These are phyloP conservation scores for Pardosa pseudoannulata DNA, from an alignment of 2,888 invertebrate genomes.

Conservation along the genomic window DNA sequence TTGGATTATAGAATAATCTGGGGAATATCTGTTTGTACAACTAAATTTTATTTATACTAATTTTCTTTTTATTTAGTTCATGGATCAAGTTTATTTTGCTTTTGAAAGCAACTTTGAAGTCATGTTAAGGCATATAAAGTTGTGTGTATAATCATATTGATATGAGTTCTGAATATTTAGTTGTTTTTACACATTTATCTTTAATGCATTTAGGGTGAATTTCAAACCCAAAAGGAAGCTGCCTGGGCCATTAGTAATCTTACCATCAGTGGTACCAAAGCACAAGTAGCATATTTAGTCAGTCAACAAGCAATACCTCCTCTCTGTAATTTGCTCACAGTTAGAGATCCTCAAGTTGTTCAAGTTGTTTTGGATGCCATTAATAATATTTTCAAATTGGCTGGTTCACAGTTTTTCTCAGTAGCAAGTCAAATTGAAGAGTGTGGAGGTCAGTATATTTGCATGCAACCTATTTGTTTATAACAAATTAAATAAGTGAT, in stretches of 20 bases:
- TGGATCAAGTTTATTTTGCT: too few species aligned
- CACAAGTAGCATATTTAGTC: slow-evolving; percentile 90
- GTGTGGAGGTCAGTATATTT: slow-evolving; percentile 88
- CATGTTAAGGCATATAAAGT: too few species aligned
- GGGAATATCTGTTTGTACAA: too few species aligned
- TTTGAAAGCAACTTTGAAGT: too few species aligned
- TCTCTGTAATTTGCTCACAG: slow-evolving; percentile 94
- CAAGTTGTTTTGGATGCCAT: slow-evolving; percentile 97
- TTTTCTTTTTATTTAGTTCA: too few species aligned
- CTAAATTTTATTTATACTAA: too few species aligned
- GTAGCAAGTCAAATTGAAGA: slow-evolving; percentile 96
- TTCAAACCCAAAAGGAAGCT: slow-evolving; percentile 99
- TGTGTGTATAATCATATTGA: too few species aligned
- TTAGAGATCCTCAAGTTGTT: slow-evolving; percentile 93
- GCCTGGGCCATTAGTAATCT: slow-evolving; percentile 99
- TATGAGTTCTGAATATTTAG: too few species aligned
- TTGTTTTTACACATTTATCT: too few species aligned
- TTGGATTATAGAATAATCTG: too few species aligned
- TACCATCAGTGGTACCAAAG: slow-evolving; percentile 96
- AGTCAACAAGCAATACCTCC: slow-evolving; percentile 94
- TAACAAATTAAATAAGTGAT: too few species aligned
- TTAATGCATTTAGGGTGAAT: slow-evolving; percentile 87
- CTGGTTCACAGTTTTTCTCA: slow-evolving; percentile 84
- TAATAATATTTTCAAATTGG: slow-evolving; percentile 98
- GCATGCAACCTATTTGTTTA: too few species aligned